A percentile compares a stretch with the other conserved stretches of the same genome.
Conservation (phyloP, 2,888 invertebrate genomes). For the Aelia acuminata region DNA sequence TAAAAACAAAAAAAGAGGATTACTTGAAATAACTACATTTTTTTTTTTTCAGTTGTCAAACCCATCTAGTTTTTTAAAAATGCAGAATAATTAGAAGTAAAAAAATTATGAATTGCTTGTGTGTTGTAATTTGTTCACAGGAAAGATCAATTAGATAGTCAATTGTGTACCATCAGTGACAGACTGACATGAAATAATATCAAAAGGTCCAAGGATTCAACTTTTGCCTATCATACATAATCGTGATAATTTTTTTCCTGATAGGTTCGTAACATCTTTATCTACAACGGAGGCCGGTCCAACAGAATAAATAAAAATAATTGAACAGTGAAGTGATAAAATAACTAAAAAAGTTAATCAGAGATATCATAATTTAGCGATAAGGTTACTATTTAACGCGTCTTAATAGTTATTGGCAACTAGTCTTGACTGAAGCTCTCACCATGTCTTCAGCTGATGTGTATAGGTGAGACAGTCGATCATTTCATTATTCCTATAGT, state of each 20-base stretch:
- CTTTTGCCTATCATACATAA: neutral
- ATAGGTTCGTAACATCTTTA: slow-evolving; percentile 13
- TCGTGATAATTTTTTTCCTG: neutral
- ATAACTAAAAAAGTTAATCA: neutral
- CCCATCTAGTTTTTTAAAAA: no score
- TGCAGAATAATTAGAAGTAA: no score
- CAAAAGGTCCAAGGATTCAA: slow-evolving; percentile 35
- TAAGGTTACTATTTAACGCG: slow-evolving; percentile 16
- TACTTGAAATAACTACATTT: no score
- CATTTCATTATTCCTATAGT: neutral
- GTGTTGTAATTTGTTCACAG: neutral
- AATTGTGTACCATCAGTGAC: neutral
- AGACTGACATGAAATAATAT: neutral
- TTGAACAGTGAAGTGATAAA: neutral
- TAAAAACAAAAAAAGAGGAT: no score
- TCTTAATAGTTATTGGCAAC: neutral
- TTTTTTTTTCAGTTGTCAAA: no score
- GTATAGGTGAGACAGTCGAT: neutral
- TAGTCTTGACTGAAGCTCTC: neutral
- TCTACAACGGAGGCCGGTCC: slow-evolving; percentile 28
- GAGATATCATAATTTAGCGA: neutral
- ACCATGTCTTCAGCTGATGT: slow-evolving; percentile 37
- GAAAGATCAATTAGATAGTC: neutral
- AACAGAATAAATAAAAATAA: neutral
- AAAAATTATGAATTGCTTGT: no score